A percentile compares a stretch with the other conserved stretches of the same genome.
Evolutionary conservation across 2,113 vertebrate genomes (phyloP).

Genomic region (Phrynosoma platyrhinos): DNA sequence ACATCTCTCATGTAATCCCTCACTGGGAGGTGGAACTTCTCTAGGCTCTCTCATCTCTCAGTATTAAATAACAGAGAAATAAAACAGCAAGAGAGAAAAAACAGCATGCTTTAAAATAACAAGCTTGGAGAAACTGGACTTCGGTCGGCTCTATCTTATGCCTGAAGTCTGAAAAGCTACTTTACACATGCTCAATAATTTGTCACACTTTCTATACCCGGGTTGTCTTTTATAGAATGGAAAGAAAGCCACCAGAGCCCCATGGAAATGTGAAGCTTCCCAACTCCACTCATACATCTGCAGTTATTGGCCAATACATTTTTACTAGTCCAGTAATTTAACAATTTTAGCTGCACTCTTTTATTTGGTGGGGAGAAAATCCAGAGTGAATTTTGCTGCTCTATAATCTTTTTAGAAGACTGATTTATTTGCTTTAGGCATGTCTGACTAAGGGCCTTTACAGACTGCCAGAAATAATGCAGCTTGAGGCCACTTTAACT

Average conservation of each 20-base stretch:
- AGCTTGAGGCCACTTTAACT: too few relatives aligned
- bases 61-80: not conserved
- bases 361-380: not conserved
- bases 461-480: too few relatives aligned
- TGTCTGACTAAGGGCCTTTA: not conserved
- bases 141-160: not conserved
- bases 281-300: not conserved
- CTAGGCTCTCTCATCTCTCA: not conserved
- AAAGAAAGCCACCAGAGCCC: not conserved
- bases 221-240: too few relatives aligned
- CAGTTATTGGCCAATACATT: not conserved
- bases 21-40: not conserved
- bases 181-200: not conserved
- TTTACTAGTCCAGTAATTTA: too few relatives aligned
- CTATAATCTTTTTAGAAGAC: too few relatives aligned
- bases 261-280: not conserved
- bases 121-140: not conserved
- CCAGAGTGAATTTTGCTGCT: too few relatives aligned
- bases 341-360: not conserved
- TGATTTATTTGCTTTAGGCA: not conserved
- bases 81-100: not conserved
- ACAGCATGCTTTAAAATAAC: not conserved
- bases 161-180: not conserved
- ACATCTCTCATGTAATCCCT: too few relatives aligned
- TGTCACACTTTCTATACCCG: too few relatives aligned